phyloP scores from a whole-genome alignment of 2,113 vertebrate genomes.

The Lophotis ruficrista region DNA sequence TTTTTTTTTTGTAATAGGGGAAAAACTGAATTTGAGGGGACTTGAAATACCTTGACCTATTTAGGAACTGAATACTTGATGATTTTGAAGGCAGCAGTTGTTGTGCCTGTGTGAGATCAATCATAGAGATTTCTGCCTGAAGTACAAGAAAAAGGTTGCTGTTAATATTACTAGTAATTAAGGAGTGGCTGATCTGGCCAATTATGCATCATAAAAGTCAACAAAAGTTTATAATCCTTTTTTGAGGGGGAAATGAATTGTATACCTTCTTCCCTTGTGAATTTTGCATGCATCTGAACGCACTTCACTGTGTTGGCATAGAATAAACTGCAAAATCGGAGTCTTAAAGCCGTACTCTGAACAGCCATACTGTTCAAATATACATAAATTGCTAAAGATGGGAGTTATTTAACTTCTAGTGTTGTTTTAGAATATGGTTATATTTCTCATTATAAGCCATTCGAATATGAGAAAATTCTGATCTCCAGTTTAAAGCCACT shows the following conservation, averaged over 20 bases:
- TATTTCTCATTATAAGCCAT: neutral
- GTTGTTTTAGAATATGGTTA: neutral
- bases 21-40: neutral
- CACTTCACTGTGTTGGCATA: neutral
- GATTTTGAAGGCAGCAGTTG: conserved; percentile 43
- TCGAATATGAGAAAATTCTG: neutral
- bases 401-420: neutral
- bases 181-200: neutral
- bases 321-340: neutral
- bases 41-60: conserved; percentile 46
- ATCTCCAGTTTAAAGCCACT: neutral
- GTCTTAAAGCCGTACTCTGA: neutral
- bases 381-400: neutral
- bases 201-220: neutral
- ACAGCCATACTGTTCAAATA: neutral
- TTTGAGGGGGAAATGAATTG: neutral
- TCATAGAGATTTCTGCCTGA: conserved; percentile 26
- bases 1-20: neutral
- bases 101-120: conserved; percentile 51
- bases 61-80: neutral
- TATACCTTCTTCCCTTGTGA: neutral
- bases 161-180: neutral
- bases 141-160: neutral
- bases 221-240: neutral
- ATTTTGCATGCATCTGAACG: neutral